These are phyloP conservation scores for Bryconaethiops microstoma DNA, from an alignment of 2,797 vertebrate genomes.

Conservation along the genomic window DNA sequence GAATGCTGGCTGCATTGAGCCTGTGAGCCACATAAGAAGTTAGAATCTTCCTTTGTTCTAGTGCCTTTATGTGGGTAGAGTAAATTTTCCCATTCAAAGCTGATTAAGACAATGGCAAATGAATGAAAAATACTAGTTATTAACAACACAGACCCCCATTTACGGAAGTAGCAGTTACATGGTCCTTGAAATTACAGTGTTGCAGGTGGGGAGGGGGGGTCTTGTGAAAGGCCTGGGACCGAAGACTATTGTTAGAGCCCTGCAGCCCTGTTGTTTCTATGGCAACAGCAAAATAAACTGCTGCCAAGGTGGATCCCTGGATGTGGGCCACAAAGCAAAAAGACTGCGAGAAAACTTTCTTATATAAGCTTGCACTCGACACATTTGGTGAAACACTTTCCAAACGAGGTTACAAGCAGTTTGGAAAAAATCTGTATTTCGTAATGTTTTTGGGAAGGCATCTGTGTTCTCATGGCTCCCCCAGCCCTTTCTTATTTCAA, in stretches of 20 bases:
- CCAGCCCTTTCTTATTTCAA: slow-evolving; percentile 14
- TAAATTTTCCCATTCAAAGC: slow-evolving; percentile 42
- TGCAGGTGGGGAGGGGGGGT: slow-evolving; percentile 25
- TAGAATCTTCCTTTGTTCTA: slow-evolving; percentile 36
- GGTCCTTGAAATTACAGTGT: slow-evolving; percentile 52
- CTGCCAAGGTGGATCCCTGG: slow-evolving; percentile 66
- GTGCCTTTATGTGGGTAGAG: slow-evolving; percentile 23
- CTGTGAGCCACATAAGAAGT: not conserved
- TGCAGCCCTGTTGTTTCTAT: slow-evolving; percentile 73
- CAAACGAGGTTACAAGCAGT: slow-evolving; percentile 27
- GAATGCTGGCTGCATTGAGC: not conserved
- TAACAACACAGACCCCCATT: slow-evolving; percentile 53
- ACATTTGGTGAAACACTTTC: slow-evolving; percentile 38
- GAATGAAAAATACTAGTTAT: slow-evolving; percentile 58
- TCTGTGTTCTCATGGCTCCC: not conserved
- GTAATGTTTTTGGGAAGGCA: slow-evolving; percentile 10
- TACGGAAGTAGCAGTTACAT: slow-evolving; percentile 34
- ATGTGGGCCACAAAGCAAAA: slow-evolving; percentile 51
- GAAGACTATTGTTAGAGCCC: slow-evolving; percentile 59
- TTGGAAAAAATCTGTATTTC: slow-evolving; percentile 29
- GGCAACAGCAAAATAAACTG: slow-evolving; percentile 76
- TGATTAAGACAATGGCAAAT: slow-evolving; percentile 51
- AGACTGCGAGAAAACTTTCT: slow-evolving; percentile 45
- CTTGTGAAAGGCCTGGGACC: slow-evolving; percentile 48
- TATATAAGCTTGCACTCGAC: slow-evolving; percentile 41